Conservation (phyloP, 2,113 vertebrate genomes). For the Poeciliopsis turrubarensis region DNA sequence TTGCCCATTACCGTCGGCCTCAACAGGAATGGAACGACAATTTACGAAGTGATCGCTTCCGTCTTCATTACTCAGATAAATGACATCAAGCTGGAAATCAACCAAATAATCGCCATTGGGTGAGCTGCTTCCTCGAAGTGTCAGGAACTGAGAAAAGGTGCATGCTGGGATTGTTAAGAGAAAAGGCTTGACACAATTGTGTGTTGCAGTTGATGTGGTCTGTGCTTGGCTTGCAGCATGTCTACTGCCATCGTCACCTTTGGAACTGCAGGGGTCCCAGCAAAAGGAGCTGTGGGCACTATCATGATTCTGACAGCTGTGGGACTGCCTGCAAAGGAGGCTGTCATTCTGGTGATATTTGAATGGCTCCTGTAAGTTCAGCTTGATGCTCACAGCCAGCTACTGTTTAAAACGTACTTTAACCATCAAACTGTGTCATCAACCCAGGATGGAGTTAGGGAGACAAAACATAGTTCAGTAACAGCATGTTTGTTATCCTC, state of each 20-base stretch:
- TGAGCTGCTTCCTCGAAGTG: neutral
- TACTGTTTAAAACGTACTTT: too few relatives aligned
- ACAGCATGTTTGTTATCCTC: neutral
- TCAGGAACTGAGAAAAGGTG: neutral
- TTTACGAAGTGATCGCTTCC: neutral
- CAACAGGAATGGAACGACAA: neutral
- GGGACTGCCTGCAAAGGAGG: neutral
- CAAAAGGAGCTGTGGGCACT: slow-evolving; percentile 13
- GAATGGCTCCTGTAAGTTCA: slow-evolving; percentile 27
- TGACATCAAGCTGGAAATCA: neutral
- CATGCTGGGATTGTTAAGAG: neutral
- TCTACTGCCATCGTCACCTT: neutral
- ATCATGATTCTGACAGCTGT: neutral
- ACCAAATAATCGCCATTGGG: neutral
- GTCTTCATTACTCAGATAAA: neutral
- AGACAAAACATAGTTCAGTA: too few relatives aligned
- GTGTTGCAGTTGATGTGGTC: too few relatives aligned
- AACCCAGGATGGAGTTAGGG: too few relatives aligned
- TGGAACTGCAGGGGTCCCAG: slow-evolving; percentile 12
- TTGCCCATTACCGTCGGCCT: neutral
- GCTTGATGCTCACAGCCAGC: neutral
- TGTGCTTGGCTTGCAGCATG: neutral
- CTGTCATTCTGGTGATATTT: slow-evolving; percentile 1
- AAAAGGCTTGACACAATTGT: neutral
- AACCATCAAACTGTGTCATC: too few relatives aligned